These are phyloP conservation scores for Neofelis nebulosa DNA, from an alignment of 2,113 vertebrate genomes.

Conservation along the genomic window DNA sequence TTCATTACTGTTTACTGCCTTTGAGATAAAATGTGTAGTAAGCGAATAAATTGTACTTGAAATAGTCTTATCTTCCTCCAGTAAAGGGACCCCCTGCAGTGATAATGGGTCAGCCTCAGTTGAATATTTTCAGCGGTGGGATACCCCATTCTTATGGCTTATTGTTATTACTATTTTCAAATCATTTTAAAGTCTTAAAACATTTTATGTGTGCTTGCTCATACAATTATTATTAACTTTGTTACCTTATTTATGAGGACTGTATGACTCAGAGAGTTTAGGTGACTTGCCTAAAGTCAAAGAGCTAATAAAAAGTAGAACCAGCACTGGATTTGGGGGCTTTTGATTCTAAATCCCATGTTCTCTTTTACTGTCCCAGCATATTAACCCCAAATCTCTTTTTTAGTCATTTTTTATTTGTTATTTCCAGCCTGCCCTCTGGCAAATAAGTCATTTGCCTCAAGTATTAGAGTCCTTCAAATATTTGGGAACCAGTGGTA, in stretches of 20 bases:
- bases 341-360: background rate
- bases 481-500: background rate
- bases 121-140: background rate
- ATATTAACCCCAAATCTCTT: background rate
- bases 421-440: background rate
- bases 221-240: background rate
- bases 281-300: background rate
- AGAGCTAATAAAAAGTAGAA: background rate
- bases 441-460: background rate
- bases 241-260: background rate
- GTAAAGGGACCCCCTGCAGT: background rate
- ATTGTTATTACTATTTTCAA: background rate
- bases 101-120: background rate
- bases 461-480: background rate
- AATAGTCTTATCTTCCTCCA: background rate
- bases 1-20: background rate
- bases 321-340: background rate
- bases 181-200: background rate
- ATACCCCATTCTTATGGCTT: background rate
- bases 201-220: background rate
- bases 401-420: background rate
- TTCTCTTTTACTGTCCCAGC: background rate
- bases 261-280: background rate
- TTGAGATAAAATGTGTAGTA: background rate
- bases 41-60: background rate